Evolutionary conservation across 2,888 invertebrate species (phyloP), one percentile per base, ranked within the genome.

Genomic region (Salticus scenicus): DNA sequence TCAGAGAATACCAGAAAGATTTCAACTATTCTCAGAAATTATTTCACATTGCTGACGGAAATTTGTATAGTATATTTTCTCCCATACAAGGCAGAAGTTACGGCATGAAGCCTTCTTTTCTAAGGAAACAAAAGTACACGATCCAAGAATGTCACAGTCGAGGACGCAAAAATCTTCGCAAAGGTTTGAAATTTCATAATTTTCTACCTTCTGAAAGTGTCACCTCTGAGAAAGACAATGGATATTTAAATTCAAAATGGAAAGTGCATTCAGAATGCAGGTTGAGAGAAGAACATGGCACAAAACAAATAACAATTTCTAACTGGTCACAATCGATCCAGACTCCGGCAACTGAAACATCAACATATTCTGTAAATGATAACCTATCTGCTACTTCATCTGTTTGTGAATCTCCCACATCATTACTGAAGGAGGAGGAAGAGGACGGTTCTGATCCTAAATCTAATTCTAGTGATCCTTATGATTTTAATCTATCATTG

Each of bases 41-140:
- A 37, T 89, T 89, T 80, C 89, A 89, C 87, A 89, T 89, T 67
- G 88, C 89, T 30, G 89, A 89, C 84, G 89, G 89, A 33, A 89
- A 89, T 70, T 86, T 89, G 41, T 89, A 89, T 88, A 89, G 89
- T 73, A 88, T 89, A 71, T 88, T 89, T 72, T 89, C 89, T 17
- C 89, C 89, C 8, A 88, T 88, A 41, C 89, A 89, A 79, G 87
- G 88, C 20, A 57, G 88, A 57, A 87, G 86, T 33, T 87, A 87
- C 81, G 87, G 87, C 10, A 83, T 85, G 77, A 87, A 85, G 74
- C 87, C 87, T 8, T 87, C 87, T 12, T 87, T 87, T 66, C 66
- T 87, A 51, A 75, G 87, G 12, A 87, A 87, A 33, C 87, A 85
- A 33, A 81, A 80, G 31, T 88, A 78, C 64, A 79, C 84, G 7